Evolutionary conservation across 2,797 vertebrate genomes (phyloP).

Genomic region (Gymnocypris eckloni): DNA sequence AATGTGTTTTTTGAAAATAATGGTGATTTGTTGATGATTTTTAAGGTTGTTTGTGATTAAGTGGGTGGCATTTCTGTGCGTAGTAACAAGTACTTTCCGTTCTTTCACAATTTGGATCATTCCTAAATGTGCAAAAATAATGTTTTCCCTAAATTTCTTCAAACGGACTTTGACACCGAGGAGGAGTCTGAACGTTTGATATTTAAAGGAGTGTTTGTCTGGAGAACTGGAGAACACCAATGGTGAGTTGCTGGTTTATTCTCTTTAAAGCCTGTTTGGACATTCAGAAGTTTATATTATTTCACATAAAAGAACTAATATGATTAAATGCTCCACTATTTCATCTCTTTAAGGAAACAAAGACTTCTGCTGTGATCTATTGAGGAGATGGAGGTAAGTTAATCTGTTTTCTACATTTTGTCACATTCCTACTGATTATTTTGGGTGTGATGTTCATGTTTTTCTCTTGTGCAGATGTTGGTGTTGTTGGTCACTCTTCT

Average conservation of each 20-base stretch:
- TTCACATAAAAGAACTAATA: background rate
- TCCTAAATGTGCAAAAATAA: background rate
- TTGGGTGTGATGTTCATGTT: background rate
- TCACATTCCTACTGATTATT: background rate
- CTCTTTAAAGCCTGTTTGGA: background rate
- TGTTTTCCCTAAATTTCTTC: background rate
- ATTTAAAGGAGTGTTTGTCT: background rate
- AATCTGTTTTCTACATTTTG: background rate
- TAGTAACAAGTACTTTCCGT: background rate
- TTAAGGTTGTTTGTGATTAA: background rate
- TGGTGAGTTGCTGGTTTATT: background rate
- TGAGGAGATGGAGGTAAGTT: background rate
- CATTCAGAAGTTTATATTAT: background rate
- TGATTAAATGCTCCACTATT: too few species aligned
- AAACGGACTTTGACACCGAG: background rate
- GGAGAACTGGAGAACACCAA: too few species aligned
- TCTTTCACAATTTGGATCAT: background rate
- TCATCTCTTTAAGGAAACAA: background rate
- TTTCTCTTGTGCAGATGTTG: background rate
- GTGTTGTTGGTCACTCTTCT: background rate
- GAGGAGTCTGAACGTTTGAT: background rate
- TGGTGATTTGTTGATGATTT: background rate
- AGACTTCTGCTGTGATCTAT: background rate
- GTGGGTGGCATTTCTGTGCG: background rate
- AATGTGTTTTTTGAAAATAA: too few species aligned